Evolutionary conservation across 2,888 invertebrate genomes (phyloP).

Genomic region (Cheilosia vulpina): DNA sequence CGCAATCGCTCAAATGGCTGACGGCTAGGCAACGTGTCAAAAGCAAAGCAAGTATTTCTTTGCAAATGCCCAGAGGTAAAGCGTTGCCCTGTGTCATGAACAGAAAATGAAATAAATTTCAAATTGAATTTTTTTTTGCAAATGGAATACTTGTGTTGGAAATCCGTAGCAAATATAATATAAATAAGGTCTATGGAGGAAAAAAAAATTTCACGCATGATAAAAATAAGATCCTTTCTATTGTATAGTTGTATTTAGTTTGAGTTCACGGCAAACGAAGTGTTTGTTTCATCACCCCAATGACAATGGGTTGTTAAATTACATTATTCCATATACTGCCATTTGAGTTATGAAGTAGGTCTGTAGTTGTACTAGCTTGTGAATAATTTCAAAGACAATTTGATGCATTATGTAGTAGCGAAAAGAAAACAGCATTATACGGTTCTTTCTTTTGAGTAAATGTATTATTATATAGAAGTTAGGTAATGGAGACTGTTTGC

Average conservation of each 20-base stretch:
- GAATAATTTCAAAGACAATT: too few relatives aligned
- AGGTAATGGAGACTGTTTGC: too few relatives aligned
- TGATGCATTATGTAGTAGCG: too few relatives aligned
- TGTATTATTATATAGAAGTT: too few relatives aligned
- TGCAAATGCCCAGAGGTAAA: conserved; percentile 32
- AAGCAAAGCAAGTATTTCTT: conserved; percentile 41
- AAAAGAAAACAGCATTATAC: too few relatives aligned
- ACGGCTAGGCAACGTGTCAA: conserved; percentile 36
- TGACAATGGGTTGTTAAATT: too few relatives aligned
- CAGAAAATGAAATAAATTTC: conserved; percentile 52
- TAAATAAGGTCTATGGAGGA: conserved; percentile 15
- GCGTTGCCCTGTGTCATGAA: conserved; percentile 37
- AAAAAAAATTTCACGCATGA: conserved; percentile 19
- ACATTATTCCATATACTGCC: too few relatives aligned
- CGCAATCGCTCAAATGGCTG: conserved; percentile 28
- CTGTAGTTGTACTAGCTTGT: too few relatives aligned
- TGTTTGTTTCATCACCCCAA: neutral
- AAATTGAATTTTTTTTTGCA: conserved; percentile 61
- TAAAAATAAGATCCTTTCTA: neutral
- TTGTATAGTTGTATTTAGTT: conserved; percentile 11
- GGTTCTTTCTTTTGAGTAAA: too few relatives aligned
- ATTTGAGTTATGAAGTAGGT: too few relatives aligned
- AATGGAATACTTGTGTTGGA: conserved; percentile 69
- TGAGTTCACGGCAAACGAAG: too few relatives aligned
- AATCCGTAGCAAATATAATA: conserved; percentile 33